These are phyloP conservation scores for Gasterosteus nipponicus DNA, from an alignment of 2,113 vertebrate genomes.

Conservation along the genomic window DNA sequence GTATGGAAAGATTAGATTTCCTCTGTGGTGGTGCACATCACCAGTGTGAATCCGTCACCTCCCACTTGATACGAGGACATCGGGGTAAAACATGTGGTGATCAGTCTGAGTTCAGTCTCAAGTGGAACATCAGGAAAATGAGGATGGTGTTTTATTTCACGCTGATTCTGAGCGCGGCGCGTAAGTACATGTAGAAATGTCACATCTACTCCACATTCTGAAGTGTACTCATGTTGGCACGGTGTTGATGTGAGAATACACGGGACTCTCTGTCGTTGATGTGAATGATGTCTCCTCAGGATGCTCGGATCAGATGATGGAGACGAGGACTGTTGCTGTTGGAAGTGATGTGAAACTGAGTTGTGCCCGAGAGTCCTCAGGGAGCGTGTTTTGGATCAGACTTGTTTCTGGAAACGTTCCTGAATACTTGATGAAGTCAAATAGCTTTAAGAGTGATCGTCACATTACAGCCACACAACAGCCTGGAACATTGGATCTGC, in stretches of 20 bases:
- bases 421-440: conserved; percentile 16
- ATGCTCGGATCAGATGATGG: background rate
- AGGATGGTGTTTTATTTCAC: conserved; percentile 22
- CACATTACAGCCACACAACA: background rate
- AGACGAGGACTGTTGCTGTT: background rate
- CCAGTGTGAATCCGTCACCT: background rate
- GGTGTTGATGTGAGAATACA: background rate
- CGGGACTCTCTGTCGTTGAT: background rate
- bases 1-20: conserved; percentile 43
- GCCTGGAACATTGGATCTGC: background rate
- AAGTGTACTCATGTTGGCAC: background rate
- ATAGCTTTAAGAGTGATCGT: accelerated
- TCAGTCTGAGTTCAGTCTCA: background rate
- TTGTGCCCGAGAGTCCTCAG: background rate
- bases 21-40: conserved; percentile 31
- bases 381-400: conserved; percentile 48
- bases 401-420: conserved; percentile 25
- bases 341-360: conserved; percentile 40
- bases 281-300: conserved; percentile 31
- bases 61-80: conserved; percentile 44
- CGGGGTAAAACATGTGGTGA: background rate
- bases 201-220: background rate
- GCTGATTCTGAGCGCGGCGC: conserved; percentile 13
- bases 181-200: conserved; percentile 39
- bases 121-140: conserved; percentile 30